Conservation (phyloP, 2,797 vertebrate species). For the Darevskia nairensis region DNA sequence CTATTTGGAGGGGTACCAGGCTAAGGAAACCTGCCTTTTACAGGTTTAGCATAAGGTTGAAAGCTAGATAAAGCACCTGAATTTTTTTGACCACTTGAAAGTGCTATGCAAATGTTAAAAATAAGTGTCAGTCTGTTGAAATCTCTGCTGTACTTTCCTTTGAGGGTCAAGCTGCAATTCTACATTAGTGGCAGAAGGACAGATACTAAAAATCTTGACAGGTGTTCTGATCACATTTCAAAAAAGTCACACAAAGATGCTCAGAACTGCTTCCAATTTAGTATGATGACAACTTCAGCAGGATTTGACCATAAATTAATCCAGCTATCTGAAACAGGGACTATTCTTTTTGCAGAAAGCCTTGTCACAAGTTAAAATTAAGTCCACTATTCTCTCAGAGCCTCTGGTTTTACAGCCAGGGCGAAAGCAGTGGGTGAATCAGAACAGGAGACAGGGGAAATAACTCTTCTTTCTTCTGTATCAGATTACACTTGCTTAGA, state of each 20-base stretch:
- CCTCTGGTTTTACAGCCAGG: neutral
- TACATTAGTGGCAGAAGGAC: neutral
- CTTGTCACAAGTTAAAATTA: neutral
- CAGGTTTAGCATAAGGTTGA: too few species aligned
- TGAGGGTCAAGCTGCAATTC: neutral
- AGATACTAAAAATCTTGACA: neutral
- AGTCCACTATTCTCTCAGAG: neutral
- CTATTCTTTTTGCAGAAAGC: neutral
- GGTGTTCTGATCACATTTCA: neutral
- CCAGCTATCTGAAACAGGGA: neutral
- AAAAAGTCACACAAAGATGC: constrained; percentile 49
- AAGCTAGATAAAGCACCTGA: too few species aligned
- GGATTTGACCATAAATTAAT: constrained; percentile 17
- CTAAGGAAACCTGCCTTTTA: too few species aligned
- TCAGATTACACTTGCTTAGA: too few species aligned
- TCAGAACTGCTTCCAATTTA: constrained; percentile 68
- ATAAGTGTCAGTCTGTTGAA: neutral
- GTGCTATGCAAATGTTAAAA: neutral
- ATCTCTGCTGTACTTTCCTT: neutral
- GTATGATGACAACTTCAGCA: constrained; percentile 72
- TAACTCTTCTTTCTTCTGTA: neutral
- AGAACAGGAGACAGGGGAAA: neutral
- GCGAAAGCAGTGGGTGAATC: neutral
- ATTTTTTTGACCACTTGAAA: neutral
- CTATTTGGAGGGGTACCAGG: too few species aligned